Base-by-base conservation (phyloP, 2,113 vertebrate genomes). In the Fulmarus glacialis region DNA sequence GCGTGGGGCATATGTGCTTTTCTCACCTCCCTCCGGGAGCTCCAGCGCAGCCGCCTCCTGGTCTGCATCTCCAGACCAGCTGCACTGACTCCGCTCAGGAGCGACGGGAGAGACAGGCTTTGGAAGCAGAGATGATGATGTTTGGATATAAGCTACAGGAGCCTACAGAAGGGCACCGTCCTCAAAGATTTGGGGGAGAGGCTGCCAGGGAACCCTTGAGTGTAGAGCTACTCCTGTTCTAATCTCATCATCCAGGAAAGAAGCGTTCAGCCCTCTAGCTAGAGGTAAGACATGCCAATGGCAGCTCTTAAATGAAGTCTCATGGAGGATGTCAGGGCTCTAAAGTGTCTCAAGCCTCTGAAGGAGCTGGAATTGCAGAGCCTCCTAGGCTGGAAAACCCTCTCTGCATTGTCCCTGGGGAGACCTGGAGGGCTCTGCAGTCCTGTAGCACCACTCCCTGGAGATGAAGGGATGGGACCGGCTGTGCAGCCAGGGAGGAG, bases 371-470 rank as follows among this genome's bases (percentile, higher is more conserved):
- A 60, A 63, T 5, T 43, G 32, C 73, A 63, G 68, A 64, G 26
- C 24, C 12, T 89, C 45, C 24, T 4, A 15, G 15, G 22, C n/a
- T 36, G 81, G 4, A 47, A 82, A 81, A 12, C 3, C 58, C 42
- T 34, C 70, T n/a, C 32, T 43, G 12, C 32, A 2, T 3, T 5
- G 23, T 52, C 58, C 30, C 21, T 45, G 19, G 43, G 50, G 14
- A 82, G 8, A 12, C 9, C 19, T 55, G 38, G 58, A 82, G 71
- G 63, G 59, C 91, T 94, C 42, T 8, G 52, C 91, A 24, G 90
- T 90, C 56, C 96, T 85, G 9, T 5, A 97, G 97, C 97, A 60
- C 95, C 96, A 38, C 96, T 48, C 60, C 58, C 90, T 96, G 97
- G 97, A 87, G 62, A 38, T 2, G 70, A 14, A 68, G 77, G 77